Evolutionary conservation across 2,113 vertebrate genomes (phyloP), one percentile per base, ranked within the genome.

Genomic region (Anarhynchus alexandrinus): DNA sequence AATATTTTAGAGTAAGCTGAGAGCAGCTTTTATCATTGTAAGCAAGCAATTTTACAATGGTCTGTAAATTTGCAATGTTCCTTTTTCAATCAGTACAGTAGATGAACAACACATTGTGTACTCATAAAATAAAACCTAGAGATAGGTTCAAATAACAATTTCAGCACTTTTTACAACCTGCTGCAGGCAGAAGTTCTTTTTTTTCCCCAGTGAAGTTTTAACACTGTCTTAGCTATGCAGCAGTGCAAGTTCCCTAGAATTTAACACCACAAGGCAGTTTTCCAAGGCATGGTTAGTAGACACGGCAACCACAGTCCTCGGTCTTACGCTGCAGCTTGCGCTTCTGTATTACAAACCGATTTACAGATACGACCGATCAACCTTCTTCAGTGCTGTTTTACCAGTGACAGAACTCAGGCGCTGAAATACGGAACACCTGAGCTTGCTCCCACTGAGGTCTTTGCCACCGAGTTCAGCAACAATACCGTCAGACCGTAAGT

Each of bases 41-140:
- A 95, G 80, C 55, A 92, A 88, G 86, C 85, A 86, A 94, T 97
- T 97, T 96, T 89, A 97, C 83, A 96, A 81, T 83, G 87, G 51
- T 84, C 64, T 89, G 88, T 79, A 91, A 95, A 95, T 94, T 89
- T 93, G 62, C 80, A 92, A 71, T 89, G 64, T 77, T 97, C 90
- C 64, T 93, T 96, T 97, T 93, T 82, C 73, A 95, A 83, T 94
- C 88, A 95, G 82, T 82, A 91, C 54, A 88, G 89, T 83, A 96
- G 74, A 95, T 83, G 89, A 96, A 88, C 86, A 95, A 51, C 78
- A 94, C 67, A 80, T 36, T 88, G 71, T 51, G 47, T 87, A 94
- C 83, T 96, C 86, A 79, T 84, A 92, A 96, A 94, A 95, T 85
- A 95, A 92, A 96, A 95, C 36, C 87, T 82, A 84, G 40, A 78